Evolutionary conservation across 2,888 invertebrate species (phyloP).

Genomic region (Agonum fuliginosum): DNA sequence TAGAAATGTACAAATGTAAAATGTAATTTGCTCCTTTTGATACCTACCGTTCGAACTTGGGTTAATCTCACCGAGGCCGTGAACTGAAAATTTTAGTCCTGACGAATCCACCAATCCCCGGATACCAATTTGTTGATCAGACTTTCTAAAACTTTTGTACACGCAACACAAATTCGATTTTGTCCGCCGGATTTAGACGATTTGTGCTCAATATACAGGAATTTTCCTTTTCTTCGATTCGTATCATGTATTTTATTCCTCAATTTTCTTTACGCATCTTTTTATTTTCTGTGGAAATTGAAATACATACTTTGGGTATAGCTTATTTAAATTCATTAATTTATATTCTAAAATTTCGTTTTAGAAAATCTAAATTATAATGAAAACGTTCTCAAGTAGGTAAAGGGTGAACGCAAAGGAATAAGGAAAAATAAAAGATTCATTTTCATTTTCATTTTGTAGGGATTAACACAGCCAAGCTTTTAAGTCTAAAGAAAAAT

Average conservation of each 20-base stretch:
- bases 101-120: not conserved
- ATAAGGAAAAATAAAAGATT: not conserved
- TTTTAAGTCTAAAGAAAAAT: no score
- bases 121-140: constrained; percentile 26
- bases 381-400: not conserved
- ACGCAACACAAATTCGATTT: not conserved
- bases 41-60: constrained; percentile 25
- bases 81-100: constrained; percentile 15
- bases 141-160: constrained; percentile 8
- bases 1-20: constrained; percentile 14
- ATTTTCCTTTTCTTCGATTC: not conserved
- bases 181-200: not conserved
- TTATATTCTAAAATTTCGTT: constrained; percentile 12
- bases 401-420: constrained; percentile 14
- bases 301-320: no score
- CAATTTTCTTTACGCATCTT: constrained; percentile 2
- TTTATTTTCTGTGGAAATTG: not conserved
- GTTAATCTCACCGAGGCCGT: constrained; percentile 10
- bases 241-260: not conserved
- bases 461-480: constrained; percentile 14
- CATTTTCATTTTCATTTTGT: constrained; percentile 23
- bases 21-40: constrained; percentile 37
- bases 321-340: constrained; percentile 11
- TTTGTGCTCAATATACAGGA: not conserved
- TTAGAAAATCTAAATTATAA: constrained; percentile 17